phyloP scores from a whole-genome alignment of 64 coral and sea anemone species.

The Acropora tenuis region DNA sequence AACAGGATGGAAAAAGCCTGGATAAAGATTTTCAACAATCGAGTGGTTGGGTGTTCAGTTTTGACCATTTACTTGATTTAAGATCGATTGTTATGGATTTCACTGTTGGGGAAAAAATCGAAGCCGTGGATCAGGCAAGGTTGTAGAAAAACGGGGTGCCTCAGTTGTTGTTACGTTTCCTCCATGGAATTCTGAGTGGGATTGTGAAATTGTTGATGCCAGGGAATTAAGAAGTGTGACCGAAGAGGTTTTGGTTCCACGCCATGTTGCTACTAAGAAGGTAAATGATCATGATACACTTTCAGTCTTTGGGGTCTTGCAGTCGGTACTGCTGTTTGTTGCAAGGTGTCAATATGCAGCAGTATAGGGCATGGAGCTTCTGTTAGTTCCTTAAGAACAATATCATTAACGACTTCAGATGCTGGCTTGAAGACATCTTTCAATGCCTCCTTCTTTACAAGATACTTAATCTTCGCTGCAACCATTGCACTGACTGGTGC shows the following conservation, averaged over 20 bases:
- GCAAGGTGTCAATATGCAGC: too few species aligned
- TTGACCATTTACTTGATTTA: background rate
- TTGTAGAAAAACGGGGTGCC: background rate
- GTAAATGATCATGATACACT: background rate
- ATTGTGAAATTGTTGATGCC: background rate
- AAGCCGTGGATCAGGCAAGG: constrained; percentile 30
- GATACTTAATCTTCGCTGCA: too few species aligned
- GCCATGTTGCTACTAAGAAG: constrained; percentile 22
- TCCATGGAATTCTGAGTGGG: background rate
- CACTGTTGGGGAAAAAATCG: constrained; percentile 27
- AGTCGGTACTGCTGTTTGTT: too few species aligned
- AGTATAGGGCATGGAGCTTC: too few species aligned
- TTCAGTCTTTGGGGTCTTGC: background rate
- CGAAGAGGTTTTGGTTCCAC: constrained; percentile 28
- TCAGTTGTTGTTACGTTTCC: background rate
- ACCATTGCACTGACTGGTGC: too few species aligned
- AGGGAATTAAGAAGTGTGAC: constrained; percentile 14
- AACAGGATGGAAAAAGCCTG: background rate
- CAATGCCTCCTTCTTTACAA: too few species aligned
- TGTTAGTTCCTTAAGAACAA: too few species aligned
- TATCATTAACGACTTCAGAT: too few species aligned
- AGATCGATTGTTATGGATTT: constrained; percentile 22
- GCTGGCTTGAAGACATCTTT: too few species aligned
- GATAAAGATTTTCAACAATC: background rate
- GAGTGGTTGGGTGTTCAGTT: background rate